Evolutionary conservation across 2,797 vertebrate genomes (phyloP), one percentile per base, ranked within the genome.

Genomic region (Esox lucius): DNA sequence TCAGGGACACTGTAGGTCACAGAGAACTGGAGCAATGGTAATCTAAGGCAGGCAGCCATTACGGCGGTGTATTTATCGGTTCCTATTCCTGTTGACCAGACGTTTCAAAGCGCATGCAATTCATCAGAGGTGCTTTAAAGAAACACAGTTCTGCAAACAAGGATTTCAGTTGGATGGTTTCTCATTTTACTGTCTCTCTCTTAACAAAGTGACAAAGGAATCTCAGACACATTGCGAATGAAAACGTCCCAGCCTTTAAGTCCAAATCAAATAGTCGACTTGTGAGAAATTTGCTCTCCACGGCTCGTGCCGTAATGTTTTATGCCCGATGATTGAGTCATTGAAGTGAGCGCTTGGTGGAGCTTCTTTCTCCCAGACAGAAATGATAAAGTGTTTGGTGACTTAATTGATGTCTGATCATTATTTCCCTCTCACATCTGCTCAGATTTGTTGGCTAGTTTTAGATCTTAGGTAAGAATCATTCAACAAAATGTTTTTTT

Each of bases 41-140:
- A 92, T 92, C 83, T 90, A 86, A 80, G 87, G 90, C 91, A 90
- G 89, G 85, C 87, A 83, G 85, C 78, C 73, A 75, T 87, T 90
- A 82, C 88, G 86, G 65, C 80, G 56, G 80, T n/a, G 83, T 87
- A 90, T 93, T 91, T 91, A 90, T 92, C 81, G 75, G 86, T 87
- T 84, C 88, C 84, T 88, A 87, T 79, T 81, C 72, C 77, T 7
- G 83, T 86, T 89, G 92, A 91, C 88, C 91, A 73, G 85, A 90
- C 83, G 89, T 93, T 93, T 93, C 89, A 91, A 75, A 90, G 86
- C 75, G 73, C 88, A 70, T 78, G 87, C 87, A 90, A 91, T 92
- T 93, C 84, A 91, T 91, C 87, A 87, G 88, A 86, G 84, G 84
- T 49, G 82, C 89, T 85, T 85, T 87, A 86, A 85, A 88, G 86